phyloP scores from a whole-genome alignment of 2,113 vertebrate genomes.

The Rhipidura dahli region DNA sequence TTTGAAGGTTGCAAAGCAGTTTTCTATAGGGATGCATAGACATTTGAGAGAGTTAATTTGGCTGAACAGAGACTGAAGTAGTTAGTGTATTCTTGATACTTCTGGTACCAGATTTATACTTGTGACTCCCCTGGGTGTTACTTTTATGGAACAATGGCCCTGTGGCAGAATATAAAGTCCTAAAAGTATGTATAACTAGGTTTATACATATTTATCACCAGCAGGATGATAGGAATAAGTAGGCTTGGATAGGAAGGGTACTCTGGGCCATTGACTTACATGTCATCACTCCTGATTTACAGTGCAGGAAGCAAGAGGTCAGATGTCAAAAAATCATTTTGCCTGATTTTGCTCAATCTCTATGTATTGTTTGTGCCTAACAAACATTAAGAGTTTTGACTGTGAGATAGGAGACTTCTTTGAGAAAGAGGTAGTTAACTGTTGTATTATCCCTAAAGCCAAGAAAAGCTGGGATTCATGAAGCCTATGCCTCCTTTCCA shows the following conservation, averaged over 20 bases:
- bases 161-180: not conserved
- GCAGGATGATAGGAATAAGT: not conserved
- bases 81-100: not conserved
- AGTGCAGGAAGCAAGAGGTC: not conserved
- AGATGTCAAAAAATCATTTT: not conserved
- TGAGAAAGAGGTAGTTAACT: not conserved
- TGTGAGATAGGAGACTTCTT: not conserved
- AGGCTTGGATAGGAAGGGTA: not conserved
- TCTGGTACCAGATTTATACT: not conserved
- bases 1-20: not conserved
- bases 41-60: not conserved
- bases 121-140: not conserved
- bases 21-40: not conserved
- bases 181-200: not conserved
- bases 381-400: not conserved
- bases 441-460: not conserved
- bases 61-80: not conserved
- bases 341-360: not conserved
- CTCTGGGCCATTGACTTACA: not conserved
- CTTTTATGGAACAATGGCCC: not conserved
- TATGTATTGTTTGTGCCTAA: not conserved
- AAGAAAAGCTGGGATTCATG: not conserved
- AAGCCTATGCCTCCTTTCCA: not conserved
- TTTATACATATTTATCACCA: not conserved
- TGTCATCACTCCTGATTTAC: not conserved